Evolutionary conservation across 1,140 invertebrate genomes (phyloP).

Genomic region (Dreissena polymorpha): DNA sequence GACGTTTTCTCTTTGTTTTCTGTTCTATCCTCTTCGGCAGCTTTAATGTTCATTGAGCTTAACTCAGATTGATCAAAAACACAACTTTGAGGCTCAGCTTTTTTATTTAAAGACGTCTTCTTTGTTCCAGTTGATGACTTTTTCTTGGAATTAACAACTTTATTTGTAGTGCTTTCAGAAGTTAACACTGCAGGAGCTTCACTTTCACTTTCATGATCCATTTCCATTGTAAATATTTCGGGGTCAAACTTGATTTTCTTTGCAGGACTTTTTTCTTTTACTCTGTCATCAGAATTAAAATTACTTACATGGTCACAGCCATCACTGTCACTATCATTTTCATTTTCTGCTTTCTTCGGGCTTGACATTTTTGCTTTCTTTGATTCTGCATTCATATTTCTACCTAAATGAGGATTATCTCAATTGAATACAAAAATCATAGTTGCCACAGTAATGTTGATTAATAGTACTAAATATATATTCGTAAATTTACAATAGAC

Average conservation of each 20-base stretch:
- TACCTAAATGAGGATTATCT: background rate
- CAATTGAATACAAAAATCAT: background rate
- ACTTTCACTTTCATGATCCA: background rate
- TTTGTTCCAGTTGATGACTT: background rate
- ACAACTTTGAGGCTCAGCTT: background rate
- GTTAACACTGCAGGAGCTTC: background rate
- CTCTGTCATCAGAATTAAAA: background rate
- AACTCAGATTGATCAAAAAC: no score
- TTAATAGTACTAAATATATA: background rate
- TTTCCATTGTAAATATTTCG: constrained; percentile 55
- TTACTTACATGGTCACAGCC: background rate
- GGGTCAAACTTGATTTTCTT: constrained; percentile 43
- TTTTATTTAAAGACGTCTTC: background rate
- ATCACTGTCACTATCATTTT: background rate
- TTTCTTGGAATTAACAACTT: background rate
- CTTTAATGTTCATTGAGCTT: no score
- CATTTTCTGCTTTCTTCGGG: background rate
- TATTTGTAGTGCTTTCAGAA: background rate
- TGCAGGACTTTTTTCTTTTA: background rate
- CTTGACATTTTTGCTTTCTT: background rate
- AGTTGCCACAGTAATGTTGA: background rate
- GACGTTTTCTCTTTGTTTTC: background rate
- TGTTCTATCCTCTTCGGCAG: no score
- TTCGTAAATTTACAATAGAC: background rate
- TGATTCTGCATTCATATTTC: background rate